Conservation (phyloP, 2,113 vertebrate species). For the Ictidomys tridecemlineatus region DNA sequence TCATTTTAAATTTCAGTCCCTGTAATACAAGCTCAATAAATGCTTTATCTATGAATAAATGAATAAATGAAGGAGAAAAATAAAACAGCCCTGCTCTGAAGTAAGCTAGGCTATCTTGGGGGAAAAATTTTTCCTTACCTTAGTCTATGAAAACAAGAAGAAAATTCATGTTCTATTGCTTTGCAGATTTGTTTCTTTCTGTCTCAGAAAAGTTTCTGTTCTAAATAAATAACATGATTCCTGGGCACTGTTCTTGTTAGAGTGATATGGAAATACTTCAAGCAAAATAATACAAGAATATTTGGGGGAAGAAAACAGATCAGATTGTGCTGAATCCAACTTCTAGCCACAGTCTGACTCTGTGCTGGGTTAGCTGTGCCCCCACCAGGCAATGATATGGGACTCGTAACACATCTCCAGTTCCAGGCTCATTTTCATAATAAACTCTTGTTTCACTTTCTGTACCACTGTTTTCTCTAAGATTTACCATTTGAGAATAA, state of each 20-base stretch:
- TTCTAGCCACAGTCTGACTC: not conserved
- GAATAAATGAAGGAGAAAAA: not conserved
- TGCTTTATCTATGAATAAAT: conserved; percentile 1
- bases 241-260: conserved; percentile 46
- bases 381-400: not conserved
- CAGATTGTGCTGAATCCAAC: conserved; percentile 21
- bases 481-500: conserved; percentile 73
- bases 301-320: not conserved
- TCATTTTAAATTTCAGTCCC: not conserved
- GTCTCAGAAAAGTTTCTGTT: conserved; percentile 8
- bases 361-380: not conserved
- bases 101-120: not conserved
- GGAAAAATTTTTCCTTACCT: not conserved
- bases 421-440: conserved; percentile 63
- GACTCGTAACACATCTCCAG: conserved; percentile 19
- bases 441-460: conserved; percentile 65
- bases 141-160: conserved; percentile 9
- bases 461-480: conserved; percentile 48
- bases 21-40: not conserved
- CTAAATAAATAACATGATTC: conserved; percentile 70
- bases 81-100: not conserved
- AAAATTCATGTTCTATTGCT: conserved; percentile 21
- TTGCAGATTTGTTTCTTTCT: conserved; percentile 14
- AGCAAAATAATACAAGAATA: conserved; percentile 53
- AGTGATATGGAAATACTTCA: conserved; percentile 45